Base-by-base conservation (phyloP, 30 jellyfish, hydroid and myxozoan genomes). In the Hydractinia echinata region DNA sequence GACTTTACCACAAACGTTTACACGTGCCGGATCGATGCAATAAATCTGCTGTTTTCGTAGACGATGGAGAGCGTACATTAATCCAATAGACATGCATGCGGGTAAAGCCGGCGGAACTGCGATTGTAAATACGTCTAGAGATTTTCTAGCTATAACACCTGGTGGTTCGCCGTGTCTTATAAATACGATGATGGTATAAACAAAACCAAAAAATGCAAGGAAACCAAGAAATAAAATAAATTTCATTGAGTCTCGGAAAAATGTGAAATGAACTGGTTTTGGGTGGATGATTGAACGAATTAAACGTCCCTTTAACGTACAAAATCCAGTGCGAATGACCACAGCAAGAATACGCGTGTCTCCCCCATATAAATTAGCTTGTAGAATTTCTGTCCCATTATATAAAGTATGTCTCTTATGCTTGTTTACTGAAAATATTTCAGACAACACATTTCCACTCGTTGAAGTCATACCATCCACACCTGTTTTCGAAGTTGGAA, bases 91-190 rank as follows among this genome's bases (percentile, higher is more conserved):
- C 55, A 84, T 8, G 0, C 52, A 44, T 8, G 72, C 72, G 0
- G 94, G 94, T 20, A 84, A 61, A 0, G 49, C 94, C 3, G 94
- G 91, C 3, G 94, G 90, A 11, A 84, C 72, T 16, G 67, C 60
- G 9, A 78, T 50, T 15, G 94, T 84, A 54, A 84, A 10, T n/a
- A 84, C 53, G 50, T 66, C 85, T 0, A 84, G 69, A 0, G 76
- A 85, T 7, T 73, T 76, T 11, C 16, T 51, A 0, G 67, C 30
- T 10, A 84, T 58, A 8, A 13, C 82, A 18, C 66, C 55, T 30
- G 21, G 16, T 4, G 61, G 39, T 30, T 21, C 77, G 49, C 94
- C 94, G 13, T 61, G 76, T 53, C 53, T 8, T 15, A 19, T 53
- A 10, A 76, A 84, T 44, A 61, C 5, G 49, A 77, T 73, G 18